These are phyloP conservation scores for Phlogophora meticulosa DNA, from an alignment of 2,888 invertebrate genomes.

Conservation along the genomic window DNA sequence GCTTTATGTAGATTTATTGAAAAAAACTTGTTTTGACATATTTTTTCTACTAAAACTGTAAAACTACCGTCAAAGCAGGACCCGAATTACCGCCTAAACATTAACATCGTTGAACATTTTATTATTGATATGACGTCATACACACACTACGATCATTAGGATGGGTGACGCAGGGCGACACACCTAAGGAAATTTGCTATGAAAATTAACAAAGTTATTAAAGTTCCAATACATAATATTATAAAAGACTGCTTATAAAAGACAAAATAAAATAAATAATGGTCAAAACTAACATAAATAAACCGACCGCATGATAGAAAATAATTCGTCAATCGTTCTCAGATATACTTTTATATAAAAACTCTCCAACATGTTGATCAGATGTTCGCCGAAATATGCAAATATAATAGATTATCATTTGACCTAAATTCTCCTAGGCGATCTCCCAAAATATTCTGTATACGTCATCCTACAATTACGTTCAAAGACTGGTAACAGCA, in stretches of 20 bases:
- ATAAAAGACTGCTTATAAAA: too few species aligned
- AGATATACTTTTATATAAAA: neutral
- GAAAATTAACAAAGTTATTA: neutral
- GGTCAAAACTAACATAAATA: neutral
- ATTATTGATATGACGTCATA: neutral
- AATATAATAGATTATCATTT: slow-evolving; percentile 12
- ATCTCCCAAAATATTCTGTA: slow-evolving; percentile 30
- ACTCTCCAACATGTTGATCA: neutral
- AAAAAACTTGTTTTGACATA: too few species aligned
- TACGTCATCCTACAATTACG: slow-evolving; percentile 19
- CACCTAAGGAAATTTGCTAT: neutral
- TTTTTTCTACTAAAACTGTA: too few species aligned
- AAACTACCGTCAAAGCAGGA: too few species aligned
- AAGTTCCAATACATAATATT: too few species aligned
- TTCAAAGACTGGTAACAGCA: slow-evolving; percentile 2
- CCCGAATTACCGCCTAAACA: too few species aligned
- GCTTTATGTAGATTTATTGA: too few species aligned
- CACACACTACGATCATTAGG: neutral
- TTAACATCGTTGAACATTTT: neutral
- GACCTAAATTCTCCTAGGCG: slow-evolving; percentile 29
- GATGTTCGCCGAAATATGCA: slow-evolving; percentile 3
- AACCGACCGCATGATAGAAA: too few species aligned
- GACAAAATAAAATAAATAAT: too few species aligned
- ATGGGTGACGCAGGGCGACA: neutral
- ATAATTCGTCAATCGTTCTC: too few species aligned